Conservation (phyloP, 1,140 invertebrate genomes). For the Spodoptera litura region DNA sequence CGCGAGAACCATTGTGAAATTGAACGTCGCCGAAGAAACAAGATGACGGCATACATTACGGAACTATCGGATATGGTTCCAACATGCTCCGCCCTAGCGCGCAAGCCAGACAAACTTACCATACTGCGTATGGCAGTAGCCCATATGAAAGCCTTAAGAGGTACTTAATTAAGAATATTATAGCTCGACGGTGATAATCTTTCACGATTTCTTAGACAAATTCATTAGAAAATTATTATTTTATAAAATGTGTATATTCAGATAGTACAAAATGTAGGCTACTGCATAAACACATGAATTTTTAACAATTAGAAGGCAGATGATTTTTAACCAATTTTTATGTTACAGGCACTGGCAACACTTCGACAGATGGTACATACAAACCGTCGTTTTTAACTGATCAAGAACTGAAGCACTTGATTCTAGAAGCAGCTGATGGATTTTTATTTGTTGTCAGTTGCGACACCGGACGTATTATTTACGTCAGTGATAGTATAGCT, state of each 20-base stretch:
- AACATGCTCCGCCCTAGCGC: conserved; percentile 97
- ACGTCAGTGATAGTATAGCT: conserved; percentile 99
- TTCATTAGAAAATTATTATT: no score
- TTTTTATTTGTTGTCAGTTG: conserved; percentile 99
- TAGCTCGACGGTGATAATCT: no score
- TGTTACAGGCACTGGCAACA: conserved; percentile 95
- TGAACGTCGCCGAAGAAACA: conserved; percentile 98
- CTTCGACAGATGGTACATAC: conserved; percentile 96
- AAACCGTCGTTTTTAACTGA: conserved; percentile 99
- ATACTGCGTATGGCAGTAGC: conserved; percentile 99
- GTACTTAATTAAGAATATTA: conserved; percentile 79
- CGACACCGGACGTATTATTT: conserved; percentile 98
- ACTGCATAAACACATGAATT: no score
- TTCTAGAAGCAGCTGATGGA: conserved; percentile 99
- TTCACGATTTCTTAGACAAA: no score
- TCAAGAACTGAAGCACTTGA: conserved; percentile 99
- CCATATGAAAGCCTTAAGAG: conserved; percentile 98
- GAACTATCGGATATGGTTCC: conserved; percentile 99
- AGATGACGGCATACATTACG: conserved; percentile 99
- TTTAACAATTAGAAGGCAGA: not conserved
- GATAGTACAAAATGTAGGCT: no score
- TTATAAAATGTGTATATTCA: no score
- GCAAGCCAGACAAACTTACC: conserved; percentile 99
- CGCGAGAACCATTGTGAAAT: conserved; percentile 99
- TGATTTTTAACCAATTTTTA: not conserved